Evolutionary conservation across 2,797 vertebrate species (phyloP).

Genomic region (Protonibea diacanthus): DNA sequence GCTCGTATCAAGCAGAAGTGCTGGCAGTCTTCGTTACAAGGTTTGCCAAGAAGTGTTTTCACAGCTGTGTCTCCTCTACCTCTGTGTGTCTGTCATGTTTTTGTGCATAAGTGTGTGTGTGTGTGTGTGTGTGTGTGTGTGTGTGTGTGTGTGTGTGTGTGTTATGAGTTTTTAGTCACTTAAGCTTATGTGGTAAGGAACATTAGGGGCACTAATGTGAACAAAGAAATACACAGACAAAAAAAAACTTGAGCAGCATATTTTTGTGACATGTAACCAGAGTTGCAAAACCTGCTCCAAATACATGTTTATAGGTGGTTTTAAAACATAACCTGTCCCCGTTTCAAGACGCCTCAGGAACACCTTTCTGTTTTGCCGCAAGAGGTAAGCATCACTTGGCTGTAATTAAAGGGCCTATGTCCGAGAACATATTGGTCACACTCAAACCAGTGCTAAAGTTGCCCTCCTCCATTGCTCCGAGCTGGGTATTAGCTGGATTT

Average conservation of each 20-base stretch:
- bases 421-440: too few species aligned
- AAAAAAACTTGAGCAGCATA: not conserved
- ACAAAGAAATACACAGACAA: constrained; percentile 5
- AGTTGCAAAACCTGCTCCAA: too few species aligned
- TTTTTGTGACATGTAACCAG: not conserved
- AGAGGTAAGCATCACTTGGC: too few species aligned
- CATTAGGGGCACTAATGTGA: not conserved
- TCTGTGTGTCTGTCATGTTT: constrained; percentile 1
- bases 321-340: too few species aligned
- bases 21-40: constrained; percentile 35
- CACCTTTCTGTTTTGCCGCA: too few species aligned
- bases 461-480: too few species aligned
- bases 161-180: not conserved
- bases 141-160: not conserved
- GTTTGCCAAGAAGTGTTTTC: constrained; percentile 38
- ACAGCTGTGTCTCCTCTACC: constrained; percentile 38
- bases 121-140: constrained; percentile 5
- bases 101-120: not conserved
- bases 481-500: too few species aligned
- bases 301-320: too few species aligned
- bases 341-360: too few species aligned
- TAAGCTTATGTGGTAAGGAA: constrained; percentile 1
- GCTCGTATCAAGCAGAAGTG: constrained; percentile 32
- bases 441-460: too few species aligned
- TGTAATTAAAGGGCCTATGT: too few species aligned